Percentiles rank a stretch among this genome's conserved stretches.
phyloP scores from a whole-genome alignment of 2,888 invertebrate genomes.

The Drosophila nr. medialis region DNA sequence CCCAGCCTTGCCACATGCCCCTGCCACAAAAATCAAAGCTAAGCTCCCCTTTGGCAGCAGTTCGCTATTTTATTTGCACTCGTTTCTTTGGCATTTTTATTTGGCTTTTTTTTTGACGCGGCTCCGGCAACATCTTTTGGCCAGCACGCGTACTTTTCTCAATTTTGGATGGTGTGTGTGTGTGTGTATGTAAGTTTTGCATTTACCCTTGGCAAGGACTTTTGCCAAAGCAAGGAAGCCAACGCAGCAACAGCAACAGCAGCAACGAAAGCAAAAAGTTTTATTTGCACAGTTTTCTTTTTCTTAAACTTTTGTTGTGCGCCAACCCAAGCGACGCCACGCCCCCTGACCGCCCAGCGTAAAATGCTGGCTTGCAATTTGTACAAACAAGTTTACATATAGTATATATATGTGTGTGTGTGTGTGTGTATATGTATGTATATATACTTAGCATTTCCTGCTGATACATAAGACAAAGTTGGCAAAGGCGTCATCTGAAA shows the following conservation, averaged over 20 bases:
- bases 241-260: constrained; percentile 40
- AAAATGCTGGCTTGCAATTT: constrained; percentile 81
- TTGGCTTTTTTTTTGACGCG: constrained; percentile 56
- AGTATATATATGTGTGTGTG: constrained; percentile 23
- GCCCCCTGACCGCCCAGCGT: constrained; percentile 22
- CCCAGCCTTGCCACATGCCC: constrained; percentile 42
- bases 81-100: constrained; percentile 64
- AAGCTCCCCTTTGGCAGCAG: constrained; percentile 47
- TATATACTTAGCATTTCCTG: constrained; percentile 33
- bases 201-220: constrained; percentile 83
- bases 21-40: constrained; percentile 61
- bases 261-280: constrained; percentile 75
- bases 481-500: constrained; percentile 69
- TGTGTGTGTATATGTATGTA: constrained; percentile 7
- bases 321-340: constrained; percentile 1
- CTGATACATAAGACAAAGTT: constrained; percentile 56
- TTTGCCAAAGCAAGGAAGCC: constrained; percentile 63
- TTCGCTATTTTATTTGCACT: constrained; percentile 77
- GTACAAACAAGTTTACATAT: constrained; percentile 60
- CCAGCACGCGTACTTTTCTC: constrained; percentile 63
- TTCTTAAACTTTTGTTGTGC: constrained; percentile 73
- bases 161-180: constrained; percentile 20
- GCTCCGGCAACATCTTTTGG: constrained; percentile 71
- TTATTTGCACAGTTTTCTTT: constrained; percentile 80
- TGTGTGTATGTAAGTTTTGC: constrained; percentile 72